A percentile compares a stretch with the other conserved stretches of the same genome.
Conservation (phyloP, 2,888 invertebrate genomes). For the Tubiluchus corallicola region DNA sequence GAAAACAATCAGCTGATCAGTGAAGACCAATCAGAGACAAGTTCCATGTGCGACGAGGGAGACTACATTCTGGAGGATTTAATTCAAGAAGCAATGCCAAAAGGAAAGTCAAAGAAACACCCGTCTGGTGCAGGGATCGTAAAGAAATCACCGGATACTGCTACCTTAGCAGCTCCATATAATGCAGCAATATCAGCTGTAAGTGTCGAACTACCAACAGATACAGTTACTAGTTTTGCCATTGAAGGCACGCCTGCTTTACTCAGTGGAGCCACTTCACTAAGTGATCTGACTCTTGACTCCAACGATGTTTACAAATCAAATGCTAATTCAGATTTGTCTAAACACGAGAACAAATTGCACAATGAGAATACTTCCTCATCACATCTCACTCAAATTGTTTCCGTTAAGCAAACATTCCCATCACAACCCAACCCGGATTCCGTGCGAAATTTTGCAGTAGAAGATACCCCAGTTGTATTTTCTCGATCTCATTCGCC, state of each 20-base stretch:
- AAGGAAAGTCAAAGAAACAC: neutral
- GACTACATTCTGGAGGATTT: neutral
- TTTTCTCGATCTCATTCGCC: neutral
- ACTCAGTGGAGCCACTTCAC: slow-evolving; percentile 63
- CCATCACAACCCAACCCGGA: too few species aligned
- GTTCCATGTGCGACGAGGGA: slow-evolving; percentile 3
- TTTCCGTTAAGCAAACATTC: too few species aligned
- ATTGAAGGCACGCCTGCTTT: slow-evolving; percentile 71
- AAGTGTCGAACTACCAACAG: too few species aligned
- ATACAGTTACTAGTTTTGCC: slow-evolving; percentile 44
- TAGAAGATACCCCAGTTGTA: neutral
- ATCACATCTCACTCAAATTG: too few species aligned
- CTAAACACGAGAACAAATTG: slow-evolving; percentile 17
- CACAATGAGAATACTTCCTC: too few species aligned
- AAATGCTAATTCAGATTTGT: slow-evolving; percentile 33
- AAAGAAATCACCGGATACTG: neutral
- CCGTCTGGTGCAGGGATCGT: neutral
- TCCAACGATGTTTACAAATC: slow-evolving; percentile 33
- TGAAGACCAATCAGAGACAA: slow-evolving; percentile 1
- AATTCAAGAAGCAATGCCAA: neutral
- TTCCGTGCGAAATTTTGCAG: too few species aligned
- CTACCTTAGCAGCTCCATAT: neutral
- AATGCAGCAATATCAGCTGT: too few species aligned
- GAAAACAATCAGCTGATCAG: neutral
- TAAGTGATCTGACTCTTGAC: slow-evolving; percentile 61